Evolutionary conservation across 2,113 vertebrate genomes (phyloP).

Genomic region (Apteryx owenii): DNA sequence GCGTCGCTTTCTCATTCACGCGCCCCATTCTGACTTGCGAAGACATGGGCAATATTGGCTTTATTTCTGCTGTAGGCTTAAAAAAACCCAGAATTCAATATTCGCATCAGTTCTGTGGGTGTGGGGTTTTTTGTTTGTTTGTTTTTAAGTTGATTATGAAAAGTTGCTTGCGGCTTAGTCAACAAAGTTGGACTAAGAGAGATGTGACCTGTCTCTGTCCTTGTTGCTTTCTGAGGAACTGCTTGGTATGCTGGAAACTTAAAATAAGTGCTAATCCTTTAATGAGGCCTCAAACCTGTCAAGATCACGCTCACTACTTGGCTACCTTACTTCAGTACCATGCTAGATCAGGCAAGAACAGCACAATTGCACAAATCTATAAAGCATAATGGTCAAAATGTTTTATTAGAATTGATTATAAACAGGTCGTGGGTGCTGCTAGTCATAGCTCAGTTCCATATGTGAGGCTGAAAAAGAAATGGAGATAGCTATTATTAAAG

Average conservation of each 20-base stretch:
- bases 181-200: fast-evolving
- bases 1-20: fast-evolving
- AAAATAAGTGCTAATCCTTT: not conserved
- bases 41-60: fast-evolving
- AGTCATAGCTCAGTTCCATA: not conserved
- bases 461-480: not conserved
- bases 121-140: not conserved
- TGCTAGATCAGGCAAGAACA: not conserved
- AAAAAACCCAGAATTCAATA: fast-evolving
- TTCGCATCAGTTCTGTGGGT: no score
- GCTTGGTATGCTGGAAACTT: fast-evolving
- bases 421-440: not conserved
- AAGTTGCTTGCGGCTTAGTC: no score
- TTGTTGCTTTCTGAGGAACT: not conserved
- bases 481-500: not conserved
- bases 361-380: not conserved
- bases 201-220: not conserved
- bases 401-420: not conserved
- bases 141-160: no score
- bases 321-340: not conserved
- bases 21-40: not conserved
- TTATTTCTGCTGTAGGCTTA: not conserved
- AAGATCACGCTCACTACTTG: not conserved
- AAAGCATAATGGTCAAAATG: not conserved
- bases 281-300: not conserved